Base-by-base conservation (phyloP, 2,888 invertebrate species). In the Holacanthella duospinosa region DNA sequence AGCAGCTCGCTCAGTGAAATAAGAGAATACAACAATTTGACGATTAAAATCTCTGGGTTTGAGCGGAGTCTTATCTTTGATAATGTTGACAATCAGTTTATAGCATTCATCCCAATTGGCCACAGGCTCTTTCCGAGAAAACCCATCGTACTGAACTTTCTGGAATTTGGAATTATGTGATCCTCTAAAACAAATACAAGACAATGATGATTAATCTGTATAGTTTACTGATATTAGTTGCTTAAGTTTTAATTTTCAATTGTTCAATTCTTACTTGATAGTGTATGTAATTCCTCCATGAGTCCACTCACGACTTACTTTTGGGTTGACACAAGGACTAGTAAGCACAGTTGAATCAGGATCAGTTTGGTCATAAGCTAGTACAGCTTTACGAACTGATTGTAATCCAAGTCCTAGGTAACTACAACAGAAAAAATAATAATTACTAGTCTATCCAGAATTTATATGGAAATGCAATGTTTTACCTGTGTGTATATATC, bases 1-100 rank as follows among this genome's bases (percentile, higher is more conserved):
- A 0, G 87, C 85, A 2, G 93, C 93, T 64, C 92, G 83, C 75
- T 97, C 96, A 77, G 88, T 95, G 79, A 92, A 97, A 78, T 94
- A 97, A 74, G 93, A 93, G 79, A 97, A 93, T 19, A 92, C 89
- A 71, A 86, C 86, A 61, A 93, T 83, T 63, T 71, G 71, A 1
- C 72, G 68, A 64, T 80, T 79, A 12, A 86, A 75, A 64, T 84
- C 84, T 3, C 79, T 77, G 0, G 85, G 84, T 68, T 82, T 81
- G 36, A 82, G 79, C 1, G 84, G 81, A 62, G 74, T 75, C n/a
- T 68, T 67, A 27, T 79, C 77, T 6, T 85, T 81, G 74, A 84
- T 83, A 65, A 82, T 78, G 68, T 80, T 80, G 21, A 85, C 78
- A 56, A 83, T 79, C 3, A 65, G 61, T 69, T 81, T 78, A 25